A percentile compares a stretch with the other conserved stretches of the same genome.
Conservation (phyloP, 2,797 vertebrate species). For the Nannoperca obscura region DNA sequence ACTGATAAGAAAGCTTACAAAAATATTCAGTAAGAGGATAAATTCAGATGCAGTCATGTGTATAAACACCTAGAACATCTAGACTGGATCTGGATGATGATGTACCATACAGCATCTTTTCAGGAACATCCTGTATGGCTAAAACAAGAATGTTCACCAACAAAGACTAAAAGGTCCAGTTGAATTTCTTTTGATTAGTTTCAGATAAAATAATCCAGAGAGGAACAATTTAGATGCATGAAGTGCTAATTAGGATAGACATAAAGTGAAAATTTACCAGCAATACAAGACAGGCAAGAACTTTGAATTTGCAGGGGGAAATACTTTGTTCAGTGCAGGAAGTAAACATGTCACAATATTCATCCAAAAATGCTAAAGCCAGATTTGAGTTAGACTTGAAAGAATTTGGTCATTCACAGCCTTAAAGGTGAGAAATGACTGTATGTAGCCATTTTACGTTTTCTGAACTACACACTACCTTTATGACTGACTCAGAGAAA, state of each 20-base stretch:
- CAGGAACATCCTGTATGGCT: neutral
- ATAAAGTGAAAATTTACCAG: conserved; percentile 15
- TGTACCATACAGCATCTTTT: neutral
- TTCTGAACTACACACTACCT: neutral
- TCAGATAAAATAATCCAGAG: neutral
- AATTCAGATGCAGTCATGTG: neutral
- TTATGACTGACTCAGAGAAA: conserved; percentile 3
- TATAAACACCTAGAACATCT: neutral
- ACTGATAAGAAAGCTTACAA: conserved; percentile 1
- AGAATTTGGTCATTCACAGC: conserved; percentile 21
- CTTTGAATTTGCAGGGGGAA: conserved; percentile 36
- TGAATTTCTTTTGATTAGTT: neutral
- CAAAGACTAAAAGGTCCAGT: neutral
- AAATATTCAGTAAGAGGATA: neutral
- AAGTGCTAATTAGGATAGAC: neutral
- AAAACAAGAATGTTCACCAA: neutral
- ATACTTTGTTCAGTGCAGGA: conserved; percentile 50
- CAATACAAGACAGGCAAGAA: conserved; percentile 11
- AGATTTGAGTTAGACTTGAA: conserved; percentile 31
- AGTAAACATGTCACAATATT: conserved; percentile 50
- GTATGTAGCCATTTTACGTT: neutral
- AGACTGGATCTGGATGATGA: neutral
- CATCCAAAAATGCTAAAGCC: conserved; percentile 48
- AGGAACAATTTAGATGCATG: neutral
- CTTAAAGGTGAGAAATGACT: conserved; percentile 16